Percentiles rank a stretch among this genome's conserved stretches.
Evolutionary conservation across 2,113 vertebrate genomes (phyloP).

Genomic region (Phaethon lepturus): DNA sequence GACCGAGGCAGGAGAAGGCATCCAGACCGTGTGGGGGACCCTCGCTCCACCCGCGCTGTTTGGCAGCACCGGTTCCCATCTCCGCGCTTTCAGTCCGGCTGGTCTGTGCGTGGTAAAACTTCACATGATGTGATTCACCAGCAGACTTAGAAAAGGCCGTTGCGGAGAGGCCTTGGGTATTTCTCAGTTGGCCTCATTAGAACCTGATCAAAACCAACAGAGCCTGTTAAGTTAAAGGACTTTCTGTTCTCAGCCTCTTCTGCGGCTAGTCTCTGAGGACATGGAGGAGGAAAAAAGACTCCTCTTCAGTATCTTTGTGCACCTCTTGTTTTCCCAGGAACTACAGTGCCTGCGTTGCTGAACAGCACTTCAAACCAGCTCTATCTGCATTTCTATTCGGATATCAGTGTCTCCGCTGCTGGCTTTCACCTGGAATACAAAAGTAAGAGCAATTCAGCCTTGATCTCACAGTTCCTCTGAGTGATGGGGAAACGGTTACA

Average conservation of each 20-base stretch:
- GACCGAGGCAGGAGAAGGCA: neutral
- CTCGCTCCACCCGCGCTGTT: neutral
- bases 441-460: conserved; percentile 81
- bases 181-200: conserved; percentile 40
- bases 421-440: conserved; percentile 98
- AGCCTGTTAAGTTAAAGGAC: conserved; percentile 21
- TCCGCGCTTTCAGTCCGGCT: neutral
- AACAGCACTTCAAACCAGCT: conserved; percentile 99
- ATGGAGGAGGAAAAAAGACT: neutral
- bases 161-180: neutral
- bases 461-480: neutral
- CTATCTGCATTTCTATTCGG: conserved; percentile 97
- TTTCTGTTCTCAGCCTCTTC: conserved; percentile 27
- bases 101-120: neutral
- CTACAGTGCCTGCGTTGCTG: conserved; percentile 92
- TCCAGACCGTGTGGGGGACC: fast-evolving
- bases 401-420: conserved; percentile 96
- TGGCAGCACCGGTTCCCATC: neutral
- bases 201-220: conserved; percentile 15
- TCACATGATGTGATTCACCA: neutral
- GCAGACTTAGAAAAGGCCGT: neutral
- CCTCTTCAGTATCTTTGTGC: neutral
- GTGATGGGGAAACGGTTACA: neutral
- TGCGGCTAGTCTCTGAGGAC: neutral
- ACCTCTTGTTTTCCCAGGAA: conserved; percentile 79